phyloP scores from a whole-genome alignment of 2,888 invertebrate species.

The Cantharis rustica region DNA sequence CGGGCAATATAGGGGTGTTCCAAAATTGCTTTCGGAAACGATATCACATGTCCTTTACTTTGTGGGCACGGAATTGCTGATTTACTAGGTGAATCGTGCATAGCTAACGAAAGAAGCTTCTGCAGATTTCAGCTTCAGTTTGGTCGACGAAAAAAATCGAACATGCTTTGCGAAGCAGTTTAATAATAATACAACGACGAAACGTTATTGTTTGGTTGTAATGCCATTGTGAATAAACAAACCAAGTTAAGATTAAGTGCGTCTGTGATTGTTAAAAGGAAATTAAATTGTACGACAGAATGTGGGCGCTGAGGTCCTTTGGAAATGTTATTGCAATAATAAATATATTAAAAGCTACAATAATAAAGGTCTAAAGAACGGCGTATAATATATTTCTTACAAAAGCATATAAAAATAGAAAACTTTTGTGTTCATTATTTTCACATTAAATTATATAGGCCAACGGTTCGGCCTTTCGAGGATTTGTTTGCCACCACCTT shows the following conservation, averaged over 20 bases:
- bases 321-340: constrained; percentile 12
- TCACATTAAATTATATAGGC: constrained; percentile 7
- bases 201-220: background rate
- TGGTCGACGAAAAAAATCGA: background rate
- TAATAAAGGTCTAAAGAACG: background rate
- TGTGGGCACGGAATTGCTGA: background rate
- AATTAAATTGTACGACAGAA: constrained; percentile 4
- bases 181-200: background rate
- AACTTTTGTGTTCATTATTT: constrained; percentile 8
- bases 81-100: background rate
- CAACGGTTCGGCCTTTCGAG: background rate
- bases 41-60: background rate
- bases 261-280: constrained; percentile 1
- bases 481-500: background rate
- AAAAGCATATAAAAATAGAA: background rate
- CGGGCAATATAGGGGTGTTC: background rate
- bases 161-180: background rate
- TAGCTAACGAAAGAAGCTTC: background rate
- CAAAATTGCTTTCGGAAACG: background rate
- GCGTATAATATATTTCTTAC: background rate
- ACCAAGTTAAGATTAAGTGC: constrained; percentile 2
- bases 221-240: constrained; percentile 3
- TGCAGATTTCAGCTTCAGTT: background rate
- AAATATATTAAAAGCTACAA: constrained; percentile 2
- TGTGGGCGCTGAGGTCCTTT: constrained; percentile 4